Evolutionary conservation across 2,797 vertebrate species (phyloP).

Genomic region (Falco novaeseelandiae): DNA sequence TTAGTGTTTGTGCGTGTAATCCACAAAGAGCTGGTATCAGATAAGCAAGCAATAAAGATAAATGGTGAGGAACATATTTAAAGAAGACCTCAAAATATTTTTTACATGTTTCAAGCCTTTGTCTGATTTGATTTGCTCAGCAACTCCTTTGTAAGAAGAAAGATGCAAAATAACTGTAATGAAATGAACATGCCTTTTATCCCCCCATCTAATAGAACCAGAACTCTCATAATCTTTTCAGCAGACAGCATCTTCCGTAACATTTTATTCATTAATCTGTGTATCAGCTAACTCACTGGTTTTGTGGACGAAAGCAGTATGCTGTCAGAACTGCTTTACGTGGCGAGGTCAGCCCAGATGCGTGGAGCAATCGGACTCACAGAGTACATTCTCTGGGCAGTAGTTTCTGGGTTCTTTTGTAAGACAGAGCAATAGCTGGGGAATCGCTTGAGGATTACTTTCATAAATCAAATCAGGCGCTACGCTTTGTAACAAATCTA

Average conservation of each 20-base stretch:
- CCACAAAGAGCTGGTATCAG: neutral
- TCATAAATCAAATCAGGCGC: neutral
- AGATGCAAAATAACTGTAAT: neutral
- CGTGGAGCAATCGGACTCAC: neutral
- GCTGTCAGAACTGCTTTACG: accelerated
- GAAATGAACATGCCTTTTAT: neutral
- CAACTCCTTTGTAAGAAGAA: neutral
- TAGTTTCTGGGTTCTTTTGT: neutral
- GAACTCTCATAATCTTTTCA: neutral
- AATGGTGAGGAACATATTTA: neutral
- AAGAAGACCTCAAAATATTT: neutral
- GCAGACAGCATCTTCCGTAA: neutral
- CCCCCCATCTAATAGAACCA: neutral
- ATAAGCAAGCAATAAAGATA: neutral
- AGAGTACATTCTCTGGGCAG: neutral
- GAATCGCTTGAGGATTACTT: neutral
- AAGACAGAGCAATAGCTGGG: neutral
- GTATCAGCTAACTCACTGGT: neutral
- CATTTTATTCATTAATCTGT: neutral
- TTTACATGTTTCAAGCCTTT: neutral
- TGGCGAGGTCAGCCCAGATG: neutral
- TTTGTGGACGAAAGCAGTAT: neutral
- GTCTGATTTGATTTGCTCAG: neutral
- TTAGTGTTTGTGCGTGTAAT: neutral
- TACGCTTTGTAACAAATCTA: neutral